Evolutionary conservation across 2,113 vertebrate species (phyloP).

Genomic region (Setophaga kirtlandii): DNA sequence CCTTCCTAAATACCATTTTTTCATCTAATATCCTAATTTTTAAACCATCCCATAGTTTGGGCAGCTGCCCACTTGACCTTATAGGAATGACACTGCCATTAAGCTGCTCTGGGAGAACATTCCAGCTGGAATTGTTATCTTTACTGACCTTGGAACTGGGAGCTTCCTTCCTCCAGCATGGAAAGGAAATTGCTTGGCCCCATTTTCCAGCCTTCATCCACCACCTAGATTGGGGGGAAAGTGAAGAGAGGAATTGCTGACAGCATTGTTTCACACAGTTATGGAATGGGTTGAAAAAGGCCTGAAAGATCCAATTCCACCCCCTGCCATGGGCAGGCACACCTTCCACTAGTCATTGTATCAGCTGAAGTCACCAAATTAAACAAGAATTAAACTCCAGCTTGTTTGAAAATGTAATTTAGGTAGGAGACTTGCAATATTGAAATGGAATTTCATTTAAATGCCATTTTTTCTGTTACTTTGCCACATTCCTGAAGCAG

Average conservation of each 20-base stretch:
- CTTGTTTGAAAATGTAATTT: neutral
- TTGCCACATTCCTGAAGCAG: neutral
- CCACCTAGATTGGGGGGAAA: slow-evolving; percentile 51
- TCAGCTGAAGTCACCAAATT: neutral
- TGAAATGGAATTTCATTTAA: neutral
- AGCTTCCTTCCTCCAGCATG: slow-evolving; percentile 75
- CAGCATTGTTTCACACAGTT: neutral
- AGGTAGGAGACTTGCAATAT: neutral
- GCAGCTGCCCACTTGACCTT: neutral
- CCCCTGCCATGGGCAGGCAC: neutral
- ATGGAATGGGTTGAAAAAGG: neutral
- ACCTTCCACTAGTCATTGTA: neutral
- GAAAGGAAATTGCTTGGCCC: slow-evolving; percentile 84
- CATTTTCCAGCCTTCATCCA: slow-evolving; percentile 85
- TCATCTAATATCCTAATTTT: neutral
- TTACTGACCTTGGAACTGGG: slow-evolving; percentile 81
- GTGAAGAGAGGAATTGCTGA: neutral
- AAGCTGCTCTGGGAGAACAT: neutral
- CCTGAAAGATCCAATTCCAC: neutral
- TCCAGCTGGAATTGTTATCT: neutral
- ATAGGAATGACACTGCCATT: neutral
- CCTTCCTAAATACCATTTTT: neutral
- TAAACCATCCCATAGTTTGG: neutral
- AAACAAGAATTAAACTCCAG: neutral
- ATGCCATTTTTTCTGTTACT: neutral